Evolutionary conservation across 92 coral and sea anemone genomes (phyloP), one percentile per base, ranked within the genome.

Genomic region (Virgularia gustaviana): DNA sequence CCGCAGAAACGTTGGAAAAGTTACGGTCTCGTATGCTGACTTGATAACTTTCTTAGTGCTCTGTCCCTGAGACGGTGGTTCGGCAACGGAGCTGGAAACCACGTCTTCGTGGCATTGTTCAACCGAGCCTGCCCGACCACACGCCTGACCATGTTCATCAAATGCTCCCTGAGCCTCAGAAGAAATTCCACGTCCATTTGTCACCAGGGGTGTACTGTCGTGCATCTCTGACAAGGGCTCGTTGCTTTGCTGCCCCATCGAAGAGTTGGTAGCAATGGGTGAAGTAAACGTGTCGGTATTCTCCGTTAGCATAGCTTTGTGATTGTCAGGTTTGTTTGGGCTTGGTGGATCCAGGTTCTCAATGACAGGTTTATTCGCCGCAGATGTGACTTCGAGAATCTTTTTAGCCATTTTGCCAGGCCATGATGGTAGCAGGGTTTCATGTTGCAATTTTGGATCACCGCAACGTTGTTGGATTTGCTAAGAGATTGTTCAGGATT

Each of bases 381-480:
- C 28, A 22, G 28, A 16, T 22, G 58, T 9, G 3, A 3, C 13
- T 58, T 38, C 57, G 43, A 73, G 71, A 57, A 36, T 67, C 49
- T 58, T 15, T 22, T 33, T 12, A 22, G 58, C 58, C 31, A 2
- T 52, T 2, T 52, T 52, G 7, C 28, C 30, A 52, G 3, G 75
- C 75, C 75, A 68, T 5, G 27, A 32, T 3, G 75, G 60, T 29
- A 68, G 22, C 62, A n/a, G n/a, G n/a, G n/a, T n/a, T n/a, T n/a
- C n/a, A n/a, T n/a, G n/a, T n/a, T 29, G 29, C 38, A 49, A n/a
- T 15, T 25, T 68, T 0, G 75, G 23, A 6, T 68, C 75, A 3
- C 60, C 75, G 51, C 75, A 49, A 25, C 75, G 53, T 22, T 30
- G 61, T 35, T 68, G 75, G 22, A 68, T 68, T 68, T 68, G 75